Percentiles rank a stretch among this genome's conserved stretches.
Conservation (phyloP, 1,140 invertebrate genomes). For the Hylaeus volcanicus region DNA sequence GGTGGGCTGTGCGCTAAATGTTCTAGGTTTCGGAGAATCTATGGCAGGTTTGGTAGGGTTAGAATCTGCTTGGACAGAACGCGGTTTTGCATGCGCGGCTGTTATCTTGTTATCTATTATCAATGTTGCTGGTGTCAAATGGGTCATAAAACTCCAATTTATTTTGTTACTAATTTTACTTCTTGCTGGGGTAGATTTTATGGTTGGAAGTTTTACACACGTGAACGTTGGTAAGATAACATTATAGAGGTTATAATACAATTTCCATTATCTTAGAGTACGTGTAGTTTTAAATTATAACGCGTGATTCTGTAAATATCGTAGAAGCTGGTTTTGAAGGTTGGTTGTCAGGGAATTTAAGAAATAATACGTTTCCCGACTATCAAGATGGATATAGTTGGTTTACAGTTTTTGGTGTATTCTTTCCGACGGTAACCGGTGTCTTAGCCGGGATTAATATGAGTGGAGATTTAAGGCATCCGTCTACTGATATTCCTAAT, state of each 20-base stretch:
- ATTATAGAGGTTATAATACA: slow-evolving; percentile 14
- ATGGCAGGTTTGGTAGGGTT: slow-evolving; percentile 91
- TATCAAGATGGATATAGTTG: slow-evolving; percentile 91
- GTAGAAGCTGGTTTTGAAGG: slow-evolving; percentile 91
- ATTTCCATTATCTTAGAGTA: neutral
- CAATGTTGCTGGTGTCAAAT: slow-evolving; percentile 95
- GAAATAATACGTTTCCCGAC: slow-evolving; percentile 90
- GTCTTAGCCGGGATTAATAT: slow-evolving; percentile 98
- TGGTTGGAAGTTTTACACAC: slow-evolving; percentile 92
- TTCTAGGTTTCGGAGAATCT: slow-evolving; percentile 96
- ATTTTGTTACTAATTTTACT: slow-evolving; percentile 90
- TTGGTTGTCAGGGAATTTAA: slow-evolving; percentile 89
- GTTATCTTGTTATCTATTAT: slow-evolving; percentile 91
- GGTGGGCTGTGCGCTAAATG: slow-evolving; percentile 96
- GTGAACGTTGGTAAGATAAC: slow-evolving; percentile 82
- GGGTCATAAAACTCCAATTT: slow-evolving; percentile 96
- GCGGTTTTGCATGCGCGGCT: slow-evolving; percentile 90
- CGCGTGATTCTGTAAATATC: slow-evolving; percentile 63
- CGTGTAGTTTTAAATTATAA: no score
- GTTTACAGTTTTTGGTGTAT: slow-evolving; percentile 97
- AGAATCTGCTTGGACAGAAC: slow-evolving; percentile 87
- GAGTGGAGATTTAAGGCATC: slow-evolving; percentile 96
- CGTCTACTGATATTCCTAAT: slow-evolving; percentile 95
- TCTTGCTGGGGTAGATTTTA: slow-evolving; percentile 93
- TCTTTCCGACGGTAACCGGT: slow-evolving; percentile 96